Base-by-base conservation (phyloP, 2,888 invertebrate species). In the Diarsia mendica region DNA sequence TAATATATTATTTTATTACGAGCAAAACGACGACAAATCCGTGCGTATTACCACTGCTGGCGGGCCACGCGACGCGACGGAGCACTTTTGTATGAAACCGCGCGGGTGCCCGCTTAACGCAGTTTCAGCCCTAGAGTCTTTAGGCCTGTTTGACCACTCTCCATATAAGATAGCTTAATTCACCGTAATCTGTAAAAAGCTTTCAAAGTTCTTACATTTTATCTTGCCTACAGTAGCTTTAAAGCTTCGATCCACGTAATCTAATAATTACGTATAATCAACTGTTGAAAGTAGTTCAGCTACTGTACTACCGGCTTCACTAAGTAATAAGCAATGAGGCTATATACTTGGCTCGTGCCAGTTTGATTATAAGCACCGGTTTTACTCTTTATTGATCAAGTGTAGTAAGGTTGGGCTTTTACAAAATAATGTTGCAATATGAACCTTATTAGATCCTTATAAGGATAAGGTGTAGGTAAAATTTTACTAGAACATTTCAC, bases 241-340 rank as follows among this genome's bases (percentile, higher is more conserved):
- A 39, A 39, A 28, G 46, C 49, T 49, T 61, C 11, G 28, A 28
- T 61, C 23, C 4, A 49, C 44, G 23, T 79, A 49, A 48, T 65
- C 58, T 67, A 20, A 44, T 78, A 67, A 79, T 79, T 46, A 67
- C 33, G 20, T 44, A 33, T 68, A 58, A 80, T 53, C 15, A 5
- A 65, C 11, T 44, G 55, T 67, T 73, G 66, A 51, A 79, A 67
- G 23, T 79, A 46, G 67, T 61, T 33, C 33, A 67, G 65, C 28
- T 15, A 55, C 58, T 53, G 44, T 13, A 60, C 61, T 61, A 49
- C 72, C 4, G 28, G 28, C 1, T 65, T 20, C 13, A 10, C 10
- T 71, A 13, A 8, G 15, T 63, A 51, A 58, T 65, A 20, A 70
- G 51, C 33, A 51, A 18, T 28, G 51, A 6, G 18, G n/a, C n/a